Evolutionary conservation across 2,113 vertebrate genomes (phyloP), one percentile per base, ranked within the genome.

Genomic region (Ochotona princeps): DNA sequence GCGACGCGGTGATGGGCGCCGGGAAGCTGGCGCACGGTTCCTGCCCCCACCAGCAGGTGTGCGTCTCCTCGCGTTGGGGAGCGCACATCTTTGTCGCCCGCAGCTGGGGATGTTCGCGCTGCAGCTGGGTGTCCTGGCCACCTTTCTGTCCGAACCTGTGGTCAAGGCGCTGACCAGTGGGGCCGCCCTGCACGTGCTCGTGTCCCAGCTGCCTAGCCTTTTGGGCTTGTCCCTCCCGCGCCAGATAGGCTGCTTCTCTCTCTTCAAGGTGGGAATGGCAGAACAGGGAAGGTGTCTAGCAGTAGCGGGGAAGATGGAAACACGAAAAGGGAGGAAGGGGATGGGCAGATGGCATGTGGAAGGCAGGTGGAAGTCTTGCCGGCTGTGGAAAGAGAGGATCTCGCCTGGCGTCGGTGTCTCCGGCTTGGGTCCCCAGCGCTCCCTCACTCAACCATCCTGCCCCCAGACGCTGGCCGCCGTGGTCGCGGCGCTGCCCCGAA

Each of bases 121-220:
- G 92, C 99, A 98, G 97, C 98, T 99, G 88, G 99, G 99, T 51
- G 98, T 99, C 97, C 98, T 99, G 92, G 98, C 99, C 96, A 99
- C 99, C 30, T 99, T 99, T 93, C 87, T 99, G 96, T 99, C 99
- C 0, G 99, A 99, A 92, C 99, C 99, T 8, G 99, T 99, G 74
- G 98, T 99, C 72, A 99, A 99, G 96, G 99, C 99, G 26, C 99
- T 99, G 96, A 99, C 98, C 93, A 99, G 98, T 26, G 99, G 98
- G 8, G 99, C 99, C 2, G 99, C 99, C 67, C 98, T 99, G 96
- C 99, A 99, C 26, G 99, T 99, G 87, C 98, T 99, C 13, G 93
- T 99, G 92, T 99, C 99, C 1, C 99, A 99, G 95, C 97, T 99
- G 92, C 99, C 99, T 85, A 99, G 97, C 97, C 99, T 99, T 96